A percentile compares a stretch with the other conserved stretches of the same genome.
Conservation (phyloP, 2,888 invertebrate species). For the Caenorhabditis wallacei region DNA sequence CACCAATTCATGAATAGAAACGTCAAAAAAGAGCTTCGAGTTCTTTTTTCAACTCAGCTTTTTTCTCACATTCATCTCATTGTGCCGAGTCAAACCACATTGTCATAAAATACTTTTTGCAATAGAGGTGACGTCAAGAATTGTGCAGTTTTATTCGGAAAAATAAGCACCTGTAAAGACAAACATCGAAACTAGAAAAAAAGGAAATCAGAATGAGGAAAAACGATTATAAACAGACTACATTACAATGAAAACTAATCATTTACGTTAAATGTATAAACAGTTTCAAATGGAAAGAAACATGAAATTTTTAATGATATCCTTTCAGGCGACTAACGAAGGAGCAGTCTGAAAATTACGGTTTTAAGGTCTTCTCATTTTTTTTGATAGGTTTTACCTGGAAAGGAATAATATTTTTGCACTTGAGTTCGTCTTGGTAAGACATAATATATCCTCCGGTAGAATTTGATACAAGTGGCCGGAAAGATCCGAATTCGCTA, state of each 20-base stretch:
- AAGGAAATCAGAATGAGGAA: constrained; percentile 15
- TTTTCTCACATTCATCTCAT: constrained; percentile 27
- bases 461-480: constrained; percentile 73
- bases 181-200: constrained; percentile 44
- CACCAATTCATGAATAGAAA: constrained; percentile 48
- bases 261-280: constrained; percentile 18
- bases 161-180: constrained; percentile 57
- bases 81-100: constrained; percentile 50
- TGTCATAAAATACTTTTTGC: constrained; percentile 15
- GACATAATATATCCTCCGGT: constrained; percentile 77
- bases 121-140: constrained; percentile 45
- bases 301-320: not conserved
- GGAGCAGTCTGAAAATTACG: constrained; percentile 58
- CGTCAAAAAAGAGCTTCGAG: constrained; percentile 1
- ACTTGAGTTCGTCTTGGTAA: constrained; percentile 75
- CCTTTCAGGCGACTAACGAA: constrained; percentile 60
- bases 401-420: constrained; percentile 76
- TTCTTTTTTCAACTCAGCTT: constrained; percentile 7
- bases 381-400: constrained; percentile 67
- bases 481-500: constrained; percentile 75
- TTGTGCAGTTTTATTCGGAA: constrained; percentile 55
- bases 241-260: constrained; percentile 35
- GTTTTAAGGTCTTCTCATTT: too few species aligned
- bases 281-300: constrained; percentile 23
- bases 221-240: constrained; percentile 36